Conservation (phyloP, 1,140 invertebrate species). For the Phymorhynchus buccinoides region DNA sequence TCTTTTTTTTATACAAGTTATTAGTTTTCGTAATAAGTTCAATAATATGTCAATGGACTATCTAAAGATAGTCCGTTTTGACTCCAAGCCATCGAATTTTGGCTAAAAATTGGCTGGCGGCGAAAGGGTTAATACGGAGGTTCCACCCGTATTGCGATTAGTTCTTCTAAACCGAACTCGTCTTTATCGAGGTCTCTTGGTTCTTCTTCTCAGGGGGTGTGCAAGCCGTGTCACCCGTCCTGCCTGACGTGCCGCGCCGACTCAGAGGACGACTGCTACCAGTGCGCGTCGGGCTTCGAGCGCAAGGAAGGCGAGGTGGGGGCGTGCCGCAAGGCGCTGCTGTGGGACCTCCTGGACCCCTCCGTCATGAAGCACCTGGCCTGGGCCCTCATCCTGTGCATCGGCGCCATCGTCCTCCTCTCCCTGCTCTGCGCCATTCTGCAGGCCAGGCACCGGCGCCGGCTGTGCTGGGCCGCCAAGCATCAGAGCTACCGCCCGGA, state of each 20-base stretch:
- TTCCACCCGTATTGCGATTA: too few species aligned
- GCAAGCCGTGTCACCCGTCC: slow-evolving; percentile 61
- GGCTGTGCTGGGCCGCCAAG: slow-evolving; percentile 65
- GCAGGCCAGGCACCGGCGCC: slow-evolving; percentile 58
- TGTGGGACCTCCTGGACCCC: slow-evolving; percentile 65
- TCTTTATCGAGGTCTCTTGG: too few species aligned
- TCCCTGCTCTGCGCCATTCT: slow-evolving; percentile 61
- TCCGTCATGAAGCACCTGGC: slow-evolving; percentile 65
- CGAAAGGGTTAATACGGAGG: too few species aligned
- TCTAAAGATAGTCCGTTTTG: too few species aligned
- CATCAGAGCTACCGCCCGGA: slow-evolving; percentile 51
- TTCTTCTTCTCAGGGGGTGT: slow-evolving; percentile 59
- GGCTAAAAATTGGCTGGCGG: too few species aligned
- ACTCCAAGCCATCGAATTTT: too few species aligned
- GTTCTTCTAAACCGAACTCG: too few species aligned
- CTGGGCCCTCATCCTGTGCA: slow-evolving; percentile 67
- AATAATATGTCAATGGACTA: too few species aligned
- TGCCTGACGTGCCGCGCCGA: slow-evolving; percentile 65
- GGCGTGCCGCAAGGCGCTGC: slow-evolving; percentile 60
- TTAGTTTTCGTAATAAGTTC: too few species aligned
- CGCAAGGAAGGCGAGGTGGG: slow-evolving; percentile 42
- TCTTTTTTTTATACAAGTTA: too few species aligned
- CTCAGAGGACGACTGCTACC: slow-evolving; percentile 60
- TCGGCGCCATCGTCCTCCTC: slow-evolving; percentile 60
- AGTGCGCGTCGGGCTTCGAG: slow-evolving; percentile 63